Evolutionary conservation across 2,888 invertebrate genomes (phyloP), one percentile per base, ranked within the genome.

Genomic region (Lycophotia porphyrea): DNA sequence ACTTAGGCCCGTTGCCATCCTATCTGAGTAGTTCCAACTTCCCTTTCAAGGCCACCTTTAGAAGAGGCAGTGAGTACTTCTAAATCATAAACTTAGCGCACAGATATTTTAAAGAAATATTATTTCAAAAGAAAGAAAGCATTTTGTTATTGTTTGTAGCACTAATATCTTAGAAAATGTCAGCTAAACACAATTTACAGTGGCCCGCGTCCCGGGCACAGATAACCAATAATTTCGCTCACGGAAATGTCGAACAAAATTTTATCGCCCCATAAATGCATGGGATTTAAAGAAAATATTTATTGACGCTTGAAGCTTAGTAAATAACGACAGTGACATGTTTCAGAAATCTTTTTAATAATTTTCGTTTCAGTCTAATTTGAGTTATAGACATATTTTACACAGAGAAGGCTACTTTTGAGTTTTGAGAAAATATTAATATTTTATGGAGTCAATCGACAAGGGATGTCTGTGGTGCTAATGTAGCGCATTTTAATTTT

Each of bases 191-290:
- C 70, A 81, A 87, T 87, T 85, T 87, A 81, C 85, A 78, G 73
- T 74, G 72, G 52, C 70, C 55, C 75, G 64, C 61, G 64, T 76
- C 68, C 55, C 60, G 67, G 27, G 60, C 76, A 68, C 87, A 80
- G 71, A 84, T 44, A 49, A 75, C 65, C 72, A 61, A 87, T 84
- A 85, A 87, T 84, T 81, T 78, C 76, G 85, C 76, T 75, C 65
- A 85, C 82, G 66, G 87, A 85, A 87, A 84, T 78, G 85, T 85
- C 74, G 78, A 81, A 78, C 72, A 74, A 83, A 71, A 84, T 80
- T 74, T 80, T 75, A 87, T 85, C 74, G 71, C 66, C 78, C 70
- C 66, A 78, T 84, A 87, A 87, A 87, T 84, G 81, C 85, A 84
- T 77, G 85, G 81, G 75, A 74, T 87, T 81, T 85, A 81, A 76